These are phyloP conservation scores for Cyprinodon brontotheroides DNA, from an alignment of 2,113 vertebrate species.

Conservation along the genomic window DNA sequence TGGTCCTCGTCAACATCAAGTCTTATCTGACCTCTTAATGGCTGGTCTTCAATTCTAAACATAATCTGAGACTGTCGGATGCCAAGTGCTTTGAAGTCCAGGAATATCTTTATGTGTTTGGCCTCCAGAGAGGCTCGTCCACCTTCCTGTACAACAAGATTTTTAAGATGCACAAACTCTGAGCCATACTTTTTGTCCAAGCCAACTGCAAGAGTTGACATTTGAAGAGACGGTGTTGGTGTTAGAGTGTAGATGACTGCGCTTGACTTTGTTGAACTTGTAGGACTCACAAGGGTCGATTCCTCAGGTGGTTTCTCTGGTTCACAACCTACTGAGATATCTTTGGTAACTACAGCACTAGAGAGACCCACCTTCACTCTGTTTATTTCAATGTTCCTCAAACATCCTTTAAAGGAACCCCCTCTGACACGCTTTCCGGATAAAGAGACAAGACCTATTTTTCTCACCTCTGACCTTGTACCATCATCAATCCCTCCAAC, in stretches of 20 bases:
- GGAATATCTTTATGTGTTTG: constrained; percentile 84
- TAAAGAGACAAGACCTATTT: constrained; percentile 79
- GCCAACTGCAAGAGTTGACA: constrained; percentile 63
- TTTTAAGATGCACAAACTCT: constrained; percentile 81
- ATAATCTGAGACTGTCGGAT: constrained; percentile 86
- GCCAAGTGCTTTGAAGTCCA: constrained; percentile 84
- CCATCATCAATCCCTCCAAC: constrained; percentile 85
- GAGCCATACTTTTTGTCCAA: constrained; percentile 69
- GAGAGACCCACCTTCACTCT: constrained; percentile 81
- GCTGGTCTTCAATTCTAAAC: constrained; percentile 83
- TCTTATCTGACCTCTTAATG: constrained; percentile 82
- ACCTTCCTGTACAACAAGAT: constrained; percentile 86
- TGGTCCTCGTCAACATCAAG: constrained; percentile 77
- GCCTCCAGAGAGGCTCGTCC: constrained; percentile 82
- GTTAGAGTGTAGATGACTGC: constrained; percentile 51
- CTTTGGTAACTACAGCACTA: constrained; percentile 85
- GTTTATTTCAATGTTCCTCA: constrained; percentile 83
- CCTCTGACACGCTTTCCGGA: constrained; percentile 82
- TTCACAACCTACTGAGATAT: constrained; percentile 89
- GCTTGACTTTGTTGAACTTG: not conserved
- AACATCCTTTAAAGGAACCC: constrained; percentile 91
- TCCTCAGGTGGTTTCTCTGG: constrained; percentile 66
- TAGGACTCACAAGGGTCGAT: constrained; percentile 51
- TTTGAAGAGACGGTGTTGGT: constrained; percentile 53
- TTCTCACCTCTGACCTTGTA: constrained; percentile 77